phyloP scores from a whole-genome alignment of 2,113 vertebrate genomes.

The Thomomys bottae region DNA sequence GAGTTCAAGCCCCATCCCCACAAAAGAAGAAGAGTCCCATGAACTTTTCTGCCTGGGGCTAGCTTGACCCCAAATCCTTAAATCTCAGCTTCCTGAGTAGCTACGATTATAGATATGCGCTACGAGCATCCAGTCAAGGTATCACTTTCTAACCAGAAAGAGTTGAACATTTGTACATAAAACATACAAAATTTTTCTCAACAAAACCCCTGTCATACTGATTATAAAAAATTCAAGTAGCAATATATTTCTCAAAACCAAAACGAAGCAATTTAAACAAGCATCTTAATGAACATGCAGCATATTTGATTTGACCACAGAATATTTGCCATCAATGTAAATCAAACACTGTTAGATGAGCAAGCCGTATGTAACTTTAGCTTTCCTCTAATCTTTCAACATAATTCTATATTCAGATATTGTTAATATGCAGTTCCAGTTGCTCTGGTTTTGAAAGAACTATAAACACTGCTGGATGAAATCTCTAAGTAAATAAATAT shows the following conservation, averaged over 20 bases:
- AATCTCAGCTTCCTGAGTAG: too few relatives aligned
- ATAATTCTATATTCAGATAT: not conserved
- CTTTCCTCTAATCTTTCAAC: constrained; percentile 31
- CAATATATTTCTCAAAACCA: constrained; percentile 6
- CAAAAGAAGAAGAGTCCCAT: too few relatives aligned
- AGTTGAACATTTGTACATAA: not conserved
- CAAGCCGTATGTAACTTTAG: not conserved
- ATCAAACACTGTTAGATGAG: constrained; percentile 24
- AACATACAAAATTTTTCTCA: not conserved
- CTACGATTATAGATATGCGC: too few relatives aligned
- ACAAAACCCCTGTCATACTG: not conserved
- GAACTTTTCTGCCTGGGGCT: too few relatives aligned
- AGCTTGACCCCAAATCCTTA: too few relatives aligned
- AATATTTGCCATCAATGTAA: not conserved
- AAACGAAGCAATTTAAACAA: constrained; percentile 41
- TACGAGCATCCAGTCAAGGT: too few relatives aligned
- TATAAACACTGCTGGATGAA: constrained; percentile 43
- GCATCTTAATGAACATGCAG: constrained; percentile 29
- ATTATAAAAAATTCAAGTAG: constrained; percentile 9
- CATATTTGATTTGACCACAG: constrained; percentile 35
- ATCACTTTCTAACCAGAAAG: not conserved
- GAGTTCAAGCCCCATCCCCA: too few relatives aligned
- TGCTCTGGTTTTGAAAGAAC: constrained; percentile 59
- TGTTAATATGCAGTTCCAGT: constrained; percentile 18
- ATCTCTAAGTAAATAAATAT: constrained; percentile 38